These are phyloP conservation scores for Eulemur macaco DNA, from an alignment of 2,113 vertebrate species.

Conservation along the genomic window DNA sequence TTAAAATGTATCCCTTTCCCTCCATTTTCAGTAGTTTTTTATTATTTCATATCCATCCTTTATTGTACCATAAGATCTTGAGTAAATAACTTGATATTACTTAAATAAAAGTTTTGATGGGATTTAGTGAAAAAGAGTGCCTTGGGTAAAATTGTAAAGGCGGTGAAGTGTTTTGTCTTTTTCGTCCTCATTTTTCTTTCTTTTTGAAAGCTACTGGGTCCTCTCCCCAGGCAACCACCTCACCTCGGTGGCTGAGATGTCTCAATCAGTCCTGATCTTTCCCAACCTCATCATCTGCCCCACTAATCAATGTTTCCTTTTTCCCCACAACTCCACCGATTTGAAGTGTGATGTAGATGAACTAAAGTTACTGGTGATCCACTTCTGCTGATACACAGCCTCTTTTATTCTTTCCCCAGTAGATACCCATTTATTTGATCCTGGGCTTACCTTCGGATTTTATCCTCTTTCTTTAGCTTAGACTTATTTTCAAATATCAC, in stretches of 20 bases:
- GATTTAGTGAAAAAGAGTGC: constrained; percentile 34
- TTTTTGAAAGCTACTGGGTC: not conserved
- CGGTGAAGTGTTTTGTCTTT: not conserved
- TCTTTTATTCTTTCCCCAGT: not conserved
- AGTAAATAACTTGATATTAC: constrained; percentile 48
- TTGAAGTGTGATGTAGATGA: not conserved
- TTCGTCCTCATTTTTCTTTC: not conserved
- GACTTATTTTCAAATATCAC: not conserved
- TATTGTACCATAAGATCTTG: not conserved
- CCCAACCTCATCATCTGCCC: not conserved
- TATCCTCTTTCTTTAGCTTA: not conserved
- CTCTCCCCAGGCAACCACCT: not conserved
- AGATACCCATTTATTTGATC: not conserved
- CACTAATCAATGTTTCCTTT: not conserved
- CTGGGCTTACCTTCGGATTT: not conserved
- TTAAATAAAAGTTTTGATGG: constrained; percentile 37
- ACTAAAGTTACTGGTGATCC: too few relatives aligned
- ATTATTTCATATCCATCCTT: not conserved
- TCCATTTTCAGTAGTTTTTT: not conserved
- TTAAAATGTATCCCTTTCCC: not conserved
- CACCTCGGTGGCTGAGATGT: not conserved
- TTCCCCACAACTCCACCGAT: not conserved
- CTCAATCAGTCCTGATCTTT: not conserved
- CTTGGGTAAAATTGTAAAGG: constrained; percentile 21
- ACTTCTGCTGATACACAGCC: too few relatives aligned